These are phyloP conservation scores for Poecilia velifera DNA, from an alignment of 2,797 vertebrate species.

Conservation along the genomic window DNA sequence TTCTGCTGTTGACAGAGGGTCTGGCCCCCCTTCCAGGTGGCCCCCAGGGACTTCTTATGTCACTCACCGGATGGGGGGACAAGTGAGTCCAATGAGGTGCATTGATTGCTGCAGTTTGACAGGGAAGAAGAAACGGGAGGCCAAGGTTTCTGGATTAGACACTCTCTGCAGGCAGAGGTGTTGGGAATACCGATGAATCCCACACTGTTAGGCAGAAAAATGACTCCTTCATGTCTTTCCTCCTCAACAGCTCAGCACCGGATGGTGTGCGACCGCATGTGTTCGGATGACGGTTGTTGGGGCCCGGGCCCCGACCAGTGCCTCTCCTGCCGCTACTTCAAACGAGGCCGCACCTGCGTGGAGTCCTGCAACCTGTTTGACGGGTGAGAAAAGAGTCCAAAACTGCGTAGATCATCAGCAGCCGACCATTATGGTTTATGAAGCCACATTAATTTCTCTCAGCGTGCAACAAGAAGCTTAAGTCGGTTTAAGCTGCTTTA, in stretches of 20 bases:
- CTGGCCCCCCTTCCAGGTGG: slow-evolving; percentile 12
- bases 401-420: slow-evolving; percentile 1
- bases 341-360: slow-evolving; percentile 88
- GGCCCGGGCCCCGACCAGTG: slow-evolving; percentile 94
- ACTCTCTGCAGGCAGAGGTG: slow-evolving; percentile 34
- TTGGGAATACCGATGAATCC: slow-evolving; percentile 46
- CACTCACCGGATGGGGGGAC: slow-evolving; percentile 49
- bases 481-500: slow-evolving; percentile 60
- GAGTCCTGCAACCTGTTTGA: slow-evolving; percentile 91
- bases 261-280: slow-evolving; percentile 91
- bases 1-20: slow-evolving; percentile 55
- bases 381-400: slow-evolving; percentile 81
- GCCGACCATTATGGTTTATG: slow-evolving; percentile 8
- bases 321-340: slow-evolving; percentile 90
- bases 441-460: slow-evolving; percentile 28
- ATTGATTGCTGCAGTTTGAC: slow-evolving; percentile 57
- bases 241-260: slow-evolving; percentile 84
- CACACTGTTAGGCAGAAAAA: background rate
- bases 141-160: slow-evolving; percentile 13
- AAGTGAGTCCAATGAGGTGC: slow-evolving; percentile 29
- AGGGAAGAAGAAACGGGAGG: background rate
- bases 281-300: slow-evolving; percentile 94
- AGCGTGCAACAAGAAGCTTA: slow-evolving; percentile 36
- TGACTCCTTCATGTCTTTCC: background rate
- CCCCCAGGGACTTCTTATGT: slow-evolving; percentile 41